Evolutionary conservation across 2,797 vertebrate species (phyloP).

Genomic region (Takifugu rubripes): DNA sequence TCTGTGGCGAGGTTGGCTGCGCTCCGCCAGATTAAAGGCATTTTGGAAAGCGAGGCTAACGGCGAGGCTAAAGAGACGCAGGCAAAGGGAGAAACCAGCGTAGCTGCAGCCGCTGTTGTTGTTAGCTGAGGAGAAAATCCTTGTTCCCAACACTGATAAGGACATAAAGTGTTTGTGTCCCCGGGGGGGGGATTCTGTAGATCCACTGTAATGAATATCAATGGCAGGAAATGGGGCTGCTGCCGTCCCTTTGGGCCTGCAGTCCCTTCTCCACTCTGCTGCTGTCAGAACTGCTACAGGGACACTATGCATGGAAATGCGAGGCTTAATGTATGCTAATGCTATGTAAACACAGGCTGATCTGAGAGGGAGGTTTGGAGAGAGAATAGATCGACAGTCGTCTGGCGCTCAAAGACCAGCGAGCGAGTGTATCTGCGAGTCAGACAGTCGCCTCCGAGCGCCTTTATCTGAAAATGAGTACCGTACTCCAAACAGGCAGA

Average conservation of each 20-base stretch:
- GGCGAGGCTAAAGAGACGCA: conserved; percentile 47
- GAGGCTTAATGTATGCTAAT: conserved; percentile 78
- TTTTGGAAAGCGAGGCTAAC: conserved; percentile 48
- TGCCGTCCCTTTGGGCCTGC: conserved; percentile 66
- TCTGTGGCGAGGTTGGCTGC: conserved; percentile 59
- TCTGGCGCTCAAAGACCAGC: conserved; percentile 54
- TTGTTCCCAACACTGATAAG: conserved; percentile 77
- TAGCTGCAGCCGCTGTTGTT: conserved; percentile 62
- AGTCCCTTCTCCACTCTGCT: conserved; percentile 40
- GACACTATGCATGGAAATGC: conserved; percentile 70
- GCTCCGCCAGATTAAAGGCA: conserved; percentile 64
- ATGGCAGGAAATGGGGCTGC: conserved; percentile 56
- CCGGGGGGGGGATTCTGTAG: conserved; percentile 65
- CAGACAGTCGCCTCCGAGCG: conserved; percentile 58
- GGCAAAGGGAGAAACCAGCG: conserved; percentile 45
- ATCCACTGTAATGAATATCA: conserved; percentile 78
- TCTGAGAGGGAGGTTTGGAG: conserved; percentile 62
- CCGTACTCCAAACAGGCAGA: conserved; percentile 3
- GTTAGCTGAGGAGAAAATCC: conserved; percentile 72
- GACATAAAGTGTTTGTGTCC: conserved; percentile 73
- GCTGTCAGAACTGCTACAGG: conserved; percentile 60
- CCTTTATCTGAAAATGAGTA: conserved; percentile 70
- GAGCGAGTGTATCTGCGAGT: conserved; percentile 50
- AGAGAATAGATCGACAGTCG: conserved; percentile 55
- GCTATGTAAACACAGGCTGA: conserved; percentile 77